Evolutionary conservation across 2,888 invertebrate species (phyloP).

Genomic region (Trissolcus japonicus): DNA sequence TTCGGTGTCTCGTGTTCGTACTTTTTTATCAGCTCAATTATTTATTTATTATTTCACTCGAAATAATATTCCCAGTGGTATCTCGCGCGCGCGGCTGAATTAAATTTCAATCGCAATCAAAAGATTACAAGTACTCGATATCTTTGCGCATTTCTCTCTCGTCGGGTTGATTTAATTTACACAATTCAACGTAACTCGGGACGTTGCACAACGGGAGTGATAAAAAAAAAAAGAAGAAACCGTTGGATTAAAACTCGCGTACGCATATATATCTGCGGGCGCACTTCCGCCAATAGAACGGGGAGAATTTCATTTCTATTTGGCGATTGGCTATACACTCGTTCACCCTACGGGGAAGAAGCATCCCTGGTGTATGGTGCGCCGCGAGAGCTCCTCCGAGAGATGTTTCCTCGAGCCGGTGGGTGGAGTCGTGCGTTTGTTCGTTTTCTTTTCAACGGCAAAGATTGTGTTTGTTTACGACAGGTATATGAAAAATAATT

Average conservation of each 20-base stretch:
- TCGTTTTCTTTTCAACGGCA: conserved; percentile 25
- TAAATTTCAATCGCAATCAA: too few relatives aligned
- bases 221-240: conserved; percentile 4
- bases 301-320: conserved; percentile 41
- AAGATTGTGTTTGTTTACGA: conserved; percentile 21
- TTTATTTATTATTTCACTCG: background rate
- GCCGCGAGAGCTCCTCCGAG: conserved; percentile 20
- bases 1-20: too few relatives aligned
- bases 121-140: too few relatives aligned
- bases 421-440: conserved; percentile 47
- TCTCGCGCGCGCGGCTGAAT: too few relatives aligned
- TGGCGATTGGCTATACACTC: conserved; percentile 55
- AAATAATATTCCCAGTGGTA: too few relatives aligned
- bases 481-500: background rate
- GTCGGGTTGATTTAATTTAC: too few relatives aligned
- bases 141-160: too few relatives aligned
- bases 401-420: conserved; percentile 44
- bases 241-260: conserved; percentile 6
- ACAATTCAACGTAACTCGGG: too few relatives aligned
- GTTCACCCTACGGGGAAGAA: conserved; percentile 51
- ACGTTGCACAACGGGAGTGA: background rate
- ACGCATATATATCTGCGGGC: conserved; percentile 5
- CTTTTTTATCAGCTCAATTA: background rate
- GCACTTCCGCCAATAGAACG: conserved; percentile 37
- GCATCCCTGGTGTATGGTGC: conserved; percentile 42